Evolutionary conservation across 2,888 invertebrate genomes (phyloP).

Genomic region (Conomelus anceps): DNA sequence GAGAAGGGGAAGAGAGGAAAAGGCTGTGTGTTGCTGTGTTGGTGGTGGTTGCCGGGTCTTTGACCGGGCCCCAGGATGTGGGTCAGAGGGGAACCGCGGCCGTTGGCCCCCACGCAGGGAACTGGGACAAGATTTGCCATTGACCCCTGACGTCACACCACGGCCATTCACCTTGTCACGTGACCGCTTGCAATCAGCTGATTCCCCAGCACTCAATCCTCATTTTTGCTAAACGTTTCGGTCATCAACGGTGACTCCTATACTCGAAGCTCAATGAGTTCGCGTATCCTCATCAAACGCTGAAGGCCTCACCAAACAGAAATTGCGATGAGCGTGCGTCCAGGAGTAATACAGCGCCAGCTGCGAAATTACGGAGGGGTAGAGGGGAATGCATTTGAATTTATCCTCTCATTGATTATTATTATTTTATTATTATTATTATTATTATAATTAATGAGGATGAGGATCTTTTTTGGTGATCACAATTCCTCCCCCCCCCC

Average conservation of each 20-base stretch:
- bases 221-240: not conserved
- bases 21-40: not conserved
- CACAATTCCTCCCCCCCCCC: too few relatives aligned
- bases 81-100: constrained; percentile 8
- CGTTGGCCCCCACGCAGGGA: constrained; percentile 6
- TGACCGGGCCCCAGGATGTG: not conserved
- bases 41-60: not conserved
- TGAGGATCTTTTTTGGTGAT: too few relatives aligned
- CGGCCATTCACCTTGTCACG: constrained; percentile 11
- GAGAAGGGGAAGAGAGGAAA: not conserved
- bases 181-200: constrained; percentile 6
- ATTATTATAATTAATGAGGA: too few relatives aligned
- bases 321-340: too few relatives aligned
- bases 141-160: constrained; percentile 6
- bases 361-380: too few relatives aligned
- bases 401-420: too few relatives aligned
- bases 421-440: too few relatives aligned
- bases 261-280: not conserved
- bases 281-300: not conserved
- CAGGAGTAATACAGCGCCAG: too few relatives aligned
- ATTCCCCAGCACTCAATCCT: too few relatives aligned
- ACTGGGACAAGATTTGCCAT: constrained; percentile 13
- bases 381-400: too few relatives aligned
- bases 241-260: not conserved
- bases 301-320: too few relatives aligned